Base-by-base conservation (phyloP, 2,888 invertebrate genomes). In the Odiellus spinosus region DNA sequence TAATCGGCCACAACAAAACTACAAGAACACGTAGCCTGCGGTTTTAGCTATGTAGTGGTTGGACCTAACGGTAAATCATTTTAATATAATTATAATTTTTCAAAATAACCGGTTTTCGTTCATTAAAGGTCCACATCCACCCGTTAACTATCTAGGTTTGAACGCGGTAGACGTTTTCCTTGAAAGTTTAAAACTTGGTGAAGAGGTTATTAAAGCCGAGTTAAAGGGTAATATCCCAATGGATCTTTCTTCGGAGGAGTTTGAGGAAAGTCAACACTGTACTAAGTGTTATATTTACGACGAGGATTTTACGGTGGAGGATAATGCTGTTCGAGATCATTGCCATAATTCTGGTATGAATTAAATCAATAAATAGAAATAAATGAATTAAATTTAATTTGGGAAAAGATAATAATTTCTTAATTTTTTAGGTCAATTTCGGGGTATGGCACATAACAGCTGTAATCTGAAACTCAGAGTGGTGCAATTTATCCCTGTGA, bases 1-100 rank as follows among this genome's bases (percentile, higher is more conserved):
- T 4, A 11, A 4, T 48, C 45, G 15, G 18, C 8, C 15, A 8
- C 34, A 18, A 15, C 11, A 12, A 17, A n/a, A n/a, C 17, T 48
- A 12, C 14, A 21, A 5, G 15, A 44, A 17, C 48, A 48, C 15
- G 15, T 21, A 10, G 44, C 48, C 2, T 48, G 38, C 12, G 41
- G 44, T 3, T 44, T 15, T 35, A 10, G 36, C 3, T 48, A 48
- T 18, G 36, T 10, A 18, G 33, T 32, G 18, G 40, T 3, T 40
- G 26, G 15, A 26, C 26, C 26, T 26, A 8, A 26, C 8, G 26
- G 26, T 26, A 26, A 8, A 26, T 26, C 5, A 26, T 26, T 26
- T 26, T 26, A 26, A 26, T 8, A 26, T 26, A 26, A 26, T 26
- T 26, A 4, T 26, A 6, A 26, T 4, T 26, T 4, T 8, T 26